phyloP scores from a whole-genome alignment of 2,113 vertebrate species.

The Passerina amoena region DNA sequence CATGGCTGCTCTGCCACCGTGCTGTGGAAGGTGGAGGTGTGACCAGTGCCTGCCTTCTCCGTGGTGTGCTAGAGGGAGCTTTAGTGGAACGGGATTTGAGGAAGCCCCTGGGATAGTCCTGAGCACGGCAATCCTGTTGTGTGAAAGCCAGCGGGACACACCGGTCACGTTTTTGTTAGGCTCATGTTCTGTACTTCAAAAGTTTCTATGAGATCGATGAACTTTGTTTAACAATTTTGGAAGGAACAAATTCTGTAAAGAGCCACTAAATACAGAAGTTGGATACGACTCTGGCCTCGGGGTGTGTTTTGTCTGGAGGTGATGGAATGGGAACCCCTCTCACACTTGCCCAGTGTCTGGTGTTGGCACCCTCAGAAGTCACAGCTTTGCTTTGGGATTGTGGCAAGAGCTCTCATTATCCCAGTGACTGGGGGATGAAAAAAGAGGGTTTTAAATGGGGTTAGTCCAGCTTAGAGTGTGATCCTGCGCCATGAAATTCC shows the following conservation, averaged over 20 bases:
- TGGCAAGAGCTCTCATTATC: not conserved
- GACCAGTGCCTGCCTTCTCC: not conserved
- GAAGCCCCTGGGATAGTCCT: slow-evolving; percentile 69
- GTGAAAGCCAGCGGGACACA: slow-evolving; percentile 50
- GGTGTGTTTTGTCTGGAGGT: slow-evolving; percentile 8
- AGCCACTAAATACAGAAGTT: slow-evolving; percentile 81
- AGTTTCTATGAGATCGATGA: slow-evolving; percentile 79
- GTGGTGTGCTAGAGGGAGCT: slow-evolving; percentile 13
- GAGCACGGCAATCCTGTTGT: slow-evolving; percentile 60
- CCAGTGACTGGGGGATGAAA: fast-evolving
- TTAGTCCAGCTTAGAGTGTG: not conserved
- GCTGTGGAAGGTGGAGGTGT: not conserved
- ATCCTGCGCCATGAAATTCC: not conserved
- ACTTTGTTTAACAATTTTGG: slow-evolving; percentile 79
- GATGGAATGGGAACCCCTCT: not conserved
- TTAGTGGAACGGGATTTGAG: slow-evolving; percentile 54
- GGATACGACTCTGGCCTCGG: slow-evolving; percentile 66
- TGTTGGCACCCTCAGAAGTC: not conserved
- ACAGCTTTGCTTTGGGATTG: not conserved
- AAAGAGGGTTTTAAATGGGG: not conserved
- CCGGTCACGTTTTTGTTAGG: slow-evolving; percentile 63
- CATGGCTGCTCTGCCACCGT: not conserved
- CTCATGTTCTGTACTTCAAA: slow-evolving; percentile 67
- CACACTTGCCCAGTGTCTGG: not conserved
- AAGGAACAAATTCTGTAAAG: slow-evolving; percentile 77